Base-by-base conservation (phyloP, 2,888 invertebrate species). In the Heliconius sara region DNA sequence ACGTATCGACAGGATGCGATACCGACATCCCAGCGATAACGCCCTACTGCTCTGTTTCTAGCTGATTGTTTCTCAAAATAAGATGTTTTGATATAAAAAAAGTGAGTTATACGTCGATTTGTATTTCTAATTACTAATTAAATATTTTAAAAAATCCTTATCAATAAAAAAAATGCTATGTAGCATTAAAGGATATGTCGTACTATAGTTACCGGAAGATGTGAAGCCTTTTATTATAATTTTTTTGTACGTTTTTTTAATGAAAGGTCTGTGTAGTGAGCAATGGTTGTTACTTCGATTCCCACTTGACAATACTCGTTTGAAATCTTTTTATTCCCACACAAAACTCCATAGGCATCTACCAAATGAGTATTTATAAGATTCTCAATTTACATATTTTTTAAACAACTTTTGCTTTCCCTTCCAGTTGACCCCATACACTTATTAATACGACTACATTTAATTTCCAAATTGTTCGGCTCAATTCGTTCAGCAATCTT, bases 1-100 rank as follows among this genome's bases (percentile, higher is more conserved):
- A 71, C 71, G 65, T 82, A 83, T 80, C 83, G 78, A 47, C 85
- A 84, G 85, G 84, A 85, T 83, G 84, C 76, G 85, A 84, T 84
- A 84, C 77, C 77, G 47, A 67, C 79, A 78, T 79, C 83, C 80
- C 82, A 79, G 74, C 34, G 82, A 82, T 82, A 82, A 68, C 30
- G 66, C 74, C 60, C 43, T 43, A 25, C 70, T 70, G 70, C 25
- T 22, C 34, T 73, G 73, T 73, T 66, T 43, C 30, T 25, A 43
- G 47, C 13, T 70, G 43, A 25, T 57, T 57, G n/a, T 30, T 34
- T 39, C 39, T 39, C 39, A 39, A 3, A 34, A 73, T 68, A 12
- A n/a, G 39, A 68, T 43, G 39, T 39, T 60, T 60, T 4, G n/a
- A 60, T 60, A n/a, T 60, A n/a, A n/a, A n/a, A 60, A n/a, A 60